Evolutionary conservation across 2,888 invertebrate genomes (phyloP), one percentile per base, ranked within the genome.

Genomic region (Noctua janthina): DNA sequence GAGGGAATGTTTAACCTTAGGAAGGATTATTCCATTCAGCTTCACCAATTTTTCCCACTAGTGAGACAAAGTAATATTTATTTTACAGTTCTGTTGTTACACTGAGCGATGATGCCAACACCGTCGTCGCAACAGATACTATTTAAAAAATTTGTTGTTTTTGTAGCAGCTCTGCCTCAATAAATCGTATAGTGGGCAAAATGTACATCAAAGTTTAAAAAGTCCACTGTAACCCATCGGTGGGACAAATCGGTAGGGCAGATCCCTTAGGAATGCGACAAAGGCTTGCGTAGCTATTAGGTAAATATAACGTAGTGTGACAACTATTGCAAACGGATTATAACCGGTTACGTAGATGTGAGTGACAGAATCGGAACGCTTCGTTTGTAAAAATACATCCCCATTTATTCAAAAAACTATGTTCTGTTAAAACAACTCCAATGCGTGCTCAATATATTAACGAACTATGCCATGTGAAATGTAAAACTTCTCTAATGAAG

Each of bases 311-410:
- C 39, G 54, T 62, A 62, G 59, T 11, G 10, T n/a, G 15, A 23
- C 39, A 17, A 59, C 29, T 66, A 23, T 66, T 81, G 23, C 35
- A 49, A 51, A 69, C 13, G 49, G n/a, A 4, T 17, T 29, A 54
- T 54, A 17, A 43, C 35, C 10, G 35, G 59, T 76, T 20, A 66
- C 46, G 54, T 83, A 39, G 23, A 49, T 59, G 23, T 54, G 43
- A 74, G 70, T 74, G 1, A 10, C 43, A 43, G 8, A 43, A 43
- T 43, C 43, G 43, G 43, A 43, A 43, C 43, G 43, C 29, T 29
- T n/a, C n/a, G n/a, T n/a, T n/a, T n/a, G n/a, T n/a, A n/a, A n/a
- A n/a, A n/a, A n/a, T n/a, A n/a, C n/a, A n/a, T n/a, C n/a, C n/a
- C n/a, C n/a, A n/a, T n/a, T n/a, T n/a, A n/a, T n/a, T n/a, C n/a